Evolutionary conservation across 1,140 invertebrate genomes (phyloP), one percentile per base, ranked within the genome.

Genomic region (Thrips palmi): DNA sequence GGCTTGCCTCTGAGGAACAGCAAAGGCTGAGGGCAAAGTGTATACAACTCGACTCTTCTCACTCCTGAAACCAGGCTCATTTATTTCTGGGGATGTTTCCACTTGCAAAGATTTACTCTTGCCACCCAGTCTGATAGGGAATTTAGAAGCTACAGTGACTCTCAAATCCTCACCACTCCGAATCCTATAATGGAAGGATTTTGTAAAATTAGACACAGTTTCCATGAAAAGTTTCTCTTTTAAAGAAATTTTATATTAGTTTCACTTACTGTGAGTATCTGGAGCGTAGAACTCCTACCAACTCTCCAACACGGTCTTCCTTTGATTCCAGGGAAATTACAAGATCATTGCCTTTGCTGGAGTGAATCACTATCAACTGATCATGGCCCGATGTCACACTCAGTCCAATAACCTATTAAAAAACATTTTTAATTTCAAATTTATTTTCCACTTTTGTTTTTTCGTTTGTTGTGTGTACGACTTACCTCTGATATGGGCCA

Each of bases 301-400:
- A 61, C 62, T 97, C 93, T 1, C 91, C 91, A 21, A 85, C 65
- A 36, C 75, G 63, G 48, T 84, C 80, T 37, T 77, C 70, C 36
- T 65, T 67, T n/a, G 59, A 49, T 3, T 52, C 52, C 28, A 91
- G 60, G 5, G 79, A 77, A 4, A 94, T 65, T 22, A 97, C 74
- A 49, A 97, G 74, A 59, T 97, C 92, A 56, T 93, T 91, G 14
- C 82, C 80, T 18, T 71, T 71, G 42, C 75, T 74, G 3, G 89
- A 74, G 55, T 94, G 89, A 45, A 97, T 71, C 7, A 88, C 76
- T 38, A 91, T 70, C 34, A 97, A 65, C 52, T 94, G 89, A 55
- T 93, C 91, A 43, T 65, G 70, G 2, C 77, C 81, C 10, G 80
- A 71, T n/a, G 71, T 79, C 1, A 89, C 64, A 50, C 77, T 84